These are phyloP conservation scores for Drosophila rellima DNA, from an alignment of 2,888 invertebrate species.

Conservation along the genomic window DNA sequence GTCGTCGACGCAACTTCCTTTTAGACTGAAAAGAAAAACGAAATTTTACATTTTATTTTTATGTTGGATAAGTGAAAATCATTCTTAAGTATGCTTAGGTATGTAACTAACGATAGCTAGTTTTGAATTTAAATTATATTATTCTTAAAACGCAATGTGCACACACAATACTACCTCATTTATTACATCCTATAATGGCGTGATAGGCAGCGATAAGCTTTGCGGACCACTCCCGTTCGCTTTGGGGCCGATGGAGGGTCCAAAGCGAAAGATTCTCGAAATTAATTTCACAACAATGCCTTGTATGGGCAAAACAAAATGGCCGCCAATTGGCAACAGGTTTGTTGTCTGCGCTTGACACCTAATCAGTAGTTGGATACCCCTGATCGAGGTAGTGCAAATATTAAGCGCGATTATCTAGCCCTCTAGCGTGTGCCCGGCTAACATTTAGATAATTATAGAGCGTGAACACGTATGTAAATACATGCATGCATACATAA, in stretches of 20 bases:
- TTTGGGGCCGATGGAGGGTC: not conserved
- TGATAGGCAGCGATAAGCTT: constrained; percentile 39
- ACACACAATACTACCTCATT: constrained; percentile 34
- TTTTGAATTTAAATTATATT: not conserved
- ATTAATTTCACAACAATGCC: constrained; percentile 67
- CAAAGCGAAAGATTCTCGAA: constrained; percentile 50
- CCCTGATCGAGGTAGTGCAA: constrained; percentile 7
- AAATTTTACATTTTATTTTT: constrained; percentile 44
- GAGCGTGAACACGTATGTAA: constrained; percentile 1
- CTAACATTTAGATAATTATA: constrained; percentile 60
- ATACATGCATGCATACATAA: constrained; percentile 1
- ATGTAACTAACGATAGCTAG: constrained; percentile 1
- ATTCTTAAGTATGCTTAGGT: not conserved
- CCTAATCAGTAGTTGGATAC: constrained; percentile 68
- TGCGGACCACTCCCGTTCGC: not conserved
- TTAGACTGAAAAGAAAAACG: constrained; percentile 79
- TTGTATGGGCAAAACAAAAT: constrained; percentile 44
- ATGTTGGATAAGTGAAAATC: constrained; percentile 13
- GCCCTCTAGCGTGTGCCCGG: constrained; percentile 9
- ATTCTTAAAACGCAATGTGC: constrained; percentile 1
- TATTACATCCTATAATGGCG: constrained; percentile 31
- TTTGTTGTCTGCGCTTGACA: constrained; percentile 16
- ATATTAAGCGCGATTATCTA: constrained; percentile 33
- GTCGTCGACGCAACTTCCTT: constrained; percentile 82
- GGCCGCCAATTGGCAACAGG: constrained; percentile 54